Conservation (phyloP, 2,113 vertebrate species). For the Phalacrocorax aristotelis region DNA sequence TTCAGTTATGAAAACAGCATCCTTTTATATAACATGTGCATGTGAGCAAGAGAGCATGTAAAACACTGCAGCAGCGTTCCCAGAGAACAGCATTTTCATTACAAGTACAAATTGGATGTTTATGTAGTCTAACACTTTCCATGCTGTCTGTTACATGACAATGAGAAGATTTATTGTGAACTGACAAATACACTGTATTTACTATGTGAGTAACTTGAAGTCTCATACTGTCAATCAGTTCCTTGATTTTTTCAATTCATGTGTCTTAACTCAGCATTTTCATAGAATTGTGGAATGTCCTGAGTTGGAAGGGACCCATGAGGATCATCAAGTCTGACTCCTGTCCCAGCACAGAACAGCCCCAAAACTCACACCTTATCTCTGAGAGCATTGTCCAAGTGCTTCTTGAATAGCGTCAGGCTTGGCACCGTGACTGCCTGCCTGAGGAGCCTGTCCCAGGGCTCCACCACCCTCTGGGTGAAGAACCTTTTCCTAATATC, state of each 20-base stretch:
- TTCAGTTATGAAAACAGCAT: background rate
- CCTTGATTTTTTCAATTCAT: background rate
- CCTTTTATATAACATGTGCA: background rate
- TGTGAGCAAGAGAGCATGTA: constrained; percentile 14
- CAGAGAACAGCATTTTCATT: background rate
- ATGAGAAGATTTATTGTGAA: background rate
- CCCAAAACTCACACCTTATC: no score
- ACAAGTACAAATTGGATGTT: background rate
- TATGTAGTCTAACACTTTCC: background rate
- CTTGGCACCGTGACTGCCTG: no score
- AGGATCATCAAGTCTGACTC: no score
- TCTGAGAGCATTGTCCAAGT: no score
- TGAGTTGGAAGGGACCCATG: no score
- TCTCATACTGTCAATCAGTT: background rate
- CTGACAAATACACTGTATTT: background rate
- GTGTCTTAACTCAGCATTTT: background rate
- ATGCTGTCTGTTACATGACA: background rate
- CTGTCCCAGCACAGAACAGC: no score
- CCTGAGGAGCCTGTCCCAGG: no score
- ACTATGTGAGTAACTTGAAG: background rate
- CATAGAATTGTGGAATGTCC: no score
- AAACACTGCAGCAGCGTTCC: background rate
- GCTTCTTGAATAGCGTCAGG: no score
- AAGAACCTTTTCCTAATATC: no score
- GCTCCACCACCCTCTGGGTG: no score